Percentiles rank a stretch among this genome's conserved stretches.
phyloP scores from a whole-genome alignment of 1,140 invertebrate species.

The Zaprionus camerounensis region DNA sequence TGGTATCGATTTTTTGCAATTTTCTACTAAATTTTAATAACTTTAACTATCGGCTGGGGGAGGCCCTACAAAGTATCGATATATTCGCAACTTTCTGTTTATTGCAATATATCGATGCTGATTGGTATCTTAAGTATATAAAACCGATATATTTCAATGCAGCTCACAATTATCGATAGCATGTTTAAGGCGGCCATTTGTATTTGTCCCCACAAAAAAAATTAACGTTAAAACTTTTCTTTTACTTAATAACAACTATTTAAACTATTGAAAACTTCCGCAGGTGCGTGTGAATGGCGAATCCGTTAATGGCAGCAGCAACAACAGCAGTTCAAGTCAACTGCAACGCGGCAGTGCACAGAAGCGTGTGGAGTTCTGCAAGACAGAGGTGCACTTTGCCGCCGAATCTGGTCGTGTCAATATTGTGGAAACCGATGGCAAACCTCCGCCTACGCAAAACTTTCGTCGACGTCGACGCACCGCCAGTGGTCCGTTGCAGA shows the following conservation, averaged over 20 bases:
- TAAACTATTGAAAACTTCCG: not conserved
- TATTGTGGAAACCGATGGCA: constrained; percentile 94
- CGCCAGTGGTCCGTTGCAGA: constrained; percentile 79
- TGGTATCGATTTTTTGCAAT: not conserved
- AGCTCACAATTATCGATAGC: not conserved
- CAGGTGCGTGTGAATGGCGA: constrained; percentile 72
- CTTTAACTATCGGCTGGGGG: too few relatives aligned
- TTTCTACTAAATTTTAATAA: too few relatives aligned
- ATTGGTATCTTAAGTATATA: not conserved
- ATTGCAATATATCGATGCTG: not conserved
- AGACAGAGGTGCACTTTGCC: constrained; percentile 93
- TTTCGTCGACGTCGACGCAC: constrained; percentile 88
- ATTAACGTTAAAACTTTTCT: not conserved
- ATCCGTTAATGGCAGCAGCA: constrained; percentile 41
- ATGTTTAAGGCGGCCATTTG: not conserved
- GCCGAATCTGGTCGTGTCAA: constrained; percentile 93
- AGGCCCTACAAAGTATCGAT: too few relatives aligned
- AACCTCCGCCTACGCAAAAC: constrained; percentile 92
- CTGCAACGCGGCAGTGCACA: constrained; percentile 60
- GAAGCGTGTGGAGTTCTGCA: constrained; percentile 93
- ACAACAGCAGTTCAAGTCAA: constrained; percentile 82
- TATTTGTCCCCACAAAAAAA: not conserved
- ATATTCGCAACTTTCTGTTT: too few relatives aligned
- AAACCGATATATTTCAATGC: not conserved
- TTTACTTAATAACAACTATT: not conserved